Conservation (phyloP, 2,113 vertebrate genomes). For the Acanthochromis polyacanthus region DNA sequence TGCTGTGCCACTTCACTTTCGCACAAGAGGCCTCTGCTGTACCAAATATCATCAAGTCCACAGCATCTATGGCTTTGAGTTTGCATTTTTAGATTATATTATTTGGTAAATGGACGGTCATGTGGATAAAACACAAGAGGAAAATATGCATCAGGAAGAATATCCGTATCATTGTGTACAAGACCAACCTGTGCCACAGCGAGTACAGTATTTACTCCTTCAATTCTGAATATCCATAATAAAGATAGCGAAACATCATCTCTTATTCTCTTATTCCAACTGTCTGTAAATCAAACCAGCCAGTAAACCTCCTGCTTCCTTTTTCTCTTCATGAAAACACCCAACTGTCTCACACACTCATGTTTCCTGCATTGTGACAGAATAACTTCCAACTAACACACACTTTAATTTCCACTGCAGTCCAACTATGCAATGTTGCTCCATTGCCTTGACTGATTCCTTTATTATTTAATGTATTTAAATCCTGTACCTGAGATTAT, state of each 20-base stretch:
- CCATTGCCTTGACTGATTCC: background rate
- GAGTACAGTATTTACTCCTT: no score
- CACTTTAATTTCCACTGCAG: no score
- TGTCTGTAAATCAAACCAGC: conserved; percentile 46
- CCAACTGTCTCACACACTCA: conserved; percentile 61
- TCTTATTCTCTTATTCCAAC: conserved; percentile 33
- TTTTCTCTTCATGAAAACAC: conserved; percentile 73
- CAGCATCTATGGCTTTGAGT: no score
- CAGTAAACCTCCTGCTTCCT: conserved; percentile 62
- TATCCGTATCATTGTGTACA: no score
- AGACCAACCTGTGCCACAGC: background rate
- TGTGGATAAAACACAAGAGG: no score
- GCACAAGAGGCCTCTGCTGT: no score
- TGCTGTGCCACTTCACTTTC: no score
- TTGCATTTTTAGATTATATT: no score
- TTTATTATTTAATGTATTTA: background rate
- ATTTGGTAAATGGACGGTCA: no score
- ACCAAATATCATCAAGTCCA: no score
- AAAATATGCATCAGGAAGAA: no score
- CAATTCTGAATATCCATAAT: background rate
- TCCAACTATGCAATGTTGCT: background rate
- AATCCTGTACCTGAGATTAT: background rate
- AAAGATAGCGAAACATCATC: conserved; percentile 27
- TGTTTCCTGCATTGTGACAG: conserved; percentile 70
- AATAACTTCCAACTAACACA: conserved; percentile 8